phyloP scores from a whole-genome alignment of 2,113 vertebrate species.

The Pedetes capensis region DNA sequence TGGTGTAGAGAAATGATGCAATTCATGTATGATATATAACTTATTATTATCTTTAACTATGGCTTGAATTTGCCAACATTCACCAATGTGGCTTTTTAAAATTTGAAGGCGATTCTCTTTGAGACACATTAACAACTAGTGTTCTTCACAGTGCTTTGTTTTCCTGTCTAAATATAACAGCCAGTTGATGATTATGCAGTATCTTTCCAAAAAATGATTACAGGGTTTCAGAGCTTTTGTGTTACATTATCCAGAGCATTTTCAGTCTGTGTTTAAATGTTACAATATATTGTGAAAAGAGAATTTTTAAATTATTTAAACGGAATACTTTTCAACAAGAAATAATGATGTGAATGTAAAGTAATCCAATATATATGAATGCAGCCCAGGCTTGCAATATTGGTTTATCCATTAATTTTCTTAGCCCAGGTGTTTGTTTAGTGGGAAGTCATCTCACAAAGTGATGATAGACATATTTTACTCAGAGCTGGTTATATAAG shows the following conservation, averaged over 20 bases:
- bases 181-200: neutral
- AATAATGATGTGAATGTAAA: constrained; percentile 70
- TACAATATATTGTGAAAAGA: constrained; percentile 44
- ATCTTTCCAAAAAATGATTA: neutral
- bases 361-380: constrained; percentile 81
- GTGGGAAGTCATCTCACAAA: constrained; percentile 68
- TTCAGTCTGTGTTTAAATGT: constrained; percentile 57
- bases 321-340: constrained; percentile 74
- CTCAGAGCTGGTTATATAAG: constrained; percentile 72
- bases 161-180: constrained; percentile 13
- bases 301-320: constrained; percentile 62
- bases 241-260: constrained; percentile 37
- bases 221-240: constrained; percentile 19
- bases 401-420: constrained; percentile 76
- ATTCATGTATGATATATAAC: constrained; percentile 56
- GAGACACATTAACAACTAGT: neutral
- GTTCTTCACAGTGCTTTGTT: neutral
- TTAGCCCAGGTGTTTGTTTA: constrained; percentile 82
- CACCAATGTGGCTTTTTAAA: neutral
- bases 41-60: constrained; percentile 79
- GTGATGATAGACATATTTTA: constrained; percentile 80
- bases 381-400: constrained; percentile 78
- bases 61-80: constrained; percentile 64
- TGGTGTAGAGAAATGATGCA: constrained; percentile 71
- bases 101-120: constrained; percentile 50